Conservation (phyloP, 2,797 vertebrate species). For the Zonotrichia albicollis region DNA sequence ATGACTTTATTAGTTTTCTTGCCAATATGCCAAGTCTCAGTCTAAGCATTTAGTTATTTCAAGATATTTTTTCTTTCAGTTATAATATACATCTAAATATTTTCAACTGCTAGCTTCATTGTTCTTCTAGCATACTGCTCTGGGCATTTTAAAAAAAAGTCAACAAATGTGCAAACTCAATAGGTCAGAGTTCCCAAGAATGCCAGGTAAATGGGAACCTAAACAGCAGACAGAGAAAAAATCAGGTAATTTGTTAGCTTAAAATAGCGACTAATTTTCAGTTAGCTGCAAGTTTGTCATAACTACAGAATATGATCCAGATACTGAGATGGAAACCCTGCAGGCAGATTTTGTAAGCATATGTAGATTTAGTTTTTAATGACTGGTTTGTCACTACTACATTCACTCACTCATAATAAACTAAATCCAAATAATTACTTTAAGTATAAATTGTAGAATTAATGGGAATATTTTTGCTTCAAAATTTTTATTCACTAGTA, state of each 20-base stretch:
- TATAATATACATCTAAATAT: not conserved
- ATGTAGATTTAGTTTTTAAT: not conserved
- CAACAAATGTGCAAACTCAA: not conserved
- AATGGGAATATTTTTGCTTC: not conserved
- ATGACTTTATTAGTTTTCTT: not conserved
- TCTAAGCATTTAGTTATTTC: not conserved
- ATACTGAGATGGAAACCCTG: not conserved
- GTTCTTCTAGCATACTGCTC: not conserved
- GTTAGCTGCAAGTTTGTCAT: not conserved
- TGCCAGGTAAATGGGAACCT: not conserved
- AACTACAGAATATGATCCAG: not conserved
- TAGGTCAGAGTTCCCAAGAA: not conserved
- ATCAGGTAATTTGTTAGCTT: not conserved
- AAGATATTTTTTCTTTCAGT: not conserved
- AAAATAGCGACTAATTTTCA: not conserved
- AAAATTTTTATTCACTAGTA: constrained; percentile 16
- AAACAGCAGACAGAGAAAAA: not conserved
- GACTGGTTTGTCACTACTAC: not conserved
- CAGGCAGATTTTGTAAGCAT: not conserved
- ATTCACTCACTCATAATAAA: not conserved
- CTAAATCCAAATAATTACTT: constrained; percentile 42
- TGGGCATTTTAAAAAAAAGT: not conserved
- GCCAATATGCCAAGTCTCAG: not conserved
- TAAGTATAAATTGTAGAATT: not conserved
- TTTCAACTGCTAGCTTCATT: not conserved